Base-by-base conservation (phyloP, 2,888 invertebrate genomes). In the Chrysopilus asiliformis region DNA sequence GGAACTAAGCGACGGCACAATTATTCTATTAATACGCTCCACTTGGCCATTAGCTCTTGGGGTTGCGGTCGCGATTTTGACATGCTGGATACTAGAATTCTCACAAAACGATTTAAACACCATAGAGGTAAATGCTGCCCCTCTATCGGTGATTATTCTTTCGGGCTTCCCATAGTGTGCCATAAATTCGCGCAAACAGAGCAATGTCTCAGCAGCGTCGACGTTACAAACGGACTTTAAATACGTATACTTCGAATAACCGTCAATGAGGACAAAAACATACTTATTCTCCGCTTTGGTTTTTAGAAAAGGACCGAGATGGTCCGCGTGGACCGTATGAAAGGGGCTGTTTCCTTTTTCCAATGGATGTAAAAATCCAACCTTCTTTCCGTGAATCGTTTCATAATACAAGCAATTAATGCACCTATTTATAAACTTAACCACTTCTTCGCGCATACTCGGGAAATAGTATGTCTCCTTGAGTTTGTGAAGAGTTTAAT, bases 131-230 rank as follows among this genome's bases (percentile, higher is more conserved):
- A 38, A 49, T 3, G 45, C 47, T 2, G 45, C 41, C 2, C 47
- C 45, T 19, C 44, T 34, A 40, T 48, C 46, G 5, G 41, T 39
- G 28, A 49, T 45, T 7, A 49, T 33, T 27, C 43, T 30, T 20
- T 32, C 35, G 15, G 46, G 46, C 18, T 36, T 45, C 6, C 46
- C 45, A 29, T 47, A 46, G 41, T 45, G 28, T n/a, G 42, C 7
- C 4, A 48, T 34, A 25, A 47, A 40, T 17, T 43, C 43, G 15
- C 10, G 10, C 4, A 31, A 31, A 31, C 32, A 31, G 10, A 31
- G n/a, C 20, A 31, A n/a, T 31, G 32, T n/a, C 4, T 17, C 32
- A n/a, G 18, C 13, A 15, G 30, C 13, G 13, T 30, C 30, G 13
- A 30, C 32, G 8, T 31, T 31, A 6, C 20, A n/a, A 6, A 31